Conservation (phyloP, 2,888 invertebrate species). For the Diaprepes abbreviatus region DNA sequence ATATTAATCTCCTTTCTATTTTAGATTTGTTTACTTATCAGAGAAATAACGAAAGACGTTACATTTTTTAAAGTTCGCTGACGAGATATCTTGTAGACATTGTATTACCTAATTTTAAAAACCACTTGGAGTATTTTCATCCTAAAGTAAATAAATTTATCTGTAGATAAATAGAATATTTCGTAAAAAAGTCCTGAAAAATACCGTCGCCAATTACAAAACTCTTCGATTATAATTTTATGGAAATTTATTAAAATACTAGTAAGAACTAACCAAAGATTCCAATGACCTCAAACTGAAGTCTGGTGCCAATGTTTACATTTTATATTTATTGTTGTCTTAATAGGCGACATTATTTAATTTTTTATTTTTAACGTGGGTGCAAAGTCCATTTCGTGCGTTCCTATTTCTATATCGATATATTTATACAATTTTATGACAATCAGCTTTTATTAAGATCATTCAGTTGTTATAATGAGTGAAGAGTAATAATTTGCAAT, state of each 20-base stretch:
- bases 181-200: not conserved
- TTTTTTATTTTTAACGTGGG: constrained; percentile 26
- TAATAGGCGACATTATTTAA: constrained; percentile 32
- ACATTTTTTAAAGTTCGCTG: too few relatives aligned
- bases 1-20: too few relatives aligned
- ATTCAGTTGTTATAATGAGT: too few relatives aligned
- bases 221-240: constrained; percentile 1
- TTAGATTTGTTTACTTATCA: too few relatives aligned
- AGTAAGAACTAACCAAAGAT: constrained; percentile 6
- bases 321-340: constrained; percentile 37
- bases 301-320: constrained; percentile 36
- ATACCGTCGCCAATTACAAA: not conserved
- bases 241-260: constrained; percentile 14
- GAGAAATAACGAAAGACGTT: too few relatives aligned
- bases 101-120: too few relatives aligned
- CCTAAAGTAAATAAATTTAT: too few relatives aligned
- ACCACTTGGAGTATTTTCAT: too few relatives aligned
- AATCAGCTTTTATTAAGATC: too few relatives aligned
- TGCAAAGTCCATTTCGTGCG: constrained; percentile 25
- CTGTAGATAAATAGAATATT: not conserved
- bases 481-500: too few relatives aligned
- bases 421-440: constrained; percentile 1
- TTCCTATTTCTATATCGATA: constrained; percentile 20
- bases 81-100: too few relatives aligned
- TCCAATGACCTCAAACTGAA: constrained; percentile 37